Percentiles rank a stretch among this genome's conserved stretches.
phyloP scores from a whole-genome alignment of 2,888 invertebrate genomes.

The Apocheima hispidaria region DNA sequence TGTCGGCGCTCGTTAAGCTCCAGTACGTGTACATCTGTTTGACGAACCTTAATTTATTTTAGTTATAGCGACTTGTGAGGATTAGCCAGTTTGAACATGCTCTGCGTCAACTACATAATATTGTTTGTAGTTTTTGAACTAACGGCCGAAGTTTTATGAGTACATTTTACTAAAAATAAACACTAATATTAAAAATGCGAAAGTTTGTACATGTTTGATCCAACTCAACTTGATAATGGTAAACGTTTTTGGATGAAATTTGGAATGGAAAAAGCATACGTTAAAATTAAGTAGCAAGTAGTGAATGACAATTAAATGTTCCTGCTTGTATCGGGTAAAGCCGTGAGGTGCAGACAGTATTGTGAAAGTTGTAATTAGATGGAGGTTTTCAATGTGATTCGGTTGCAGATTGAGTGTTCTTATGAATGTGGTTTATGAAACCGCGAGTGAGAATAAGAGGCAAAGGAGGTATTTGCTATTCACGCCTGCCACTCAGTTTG shows the following conservation, averaged over 20 bases:
- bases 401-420: slow-evolving; percentile 52
- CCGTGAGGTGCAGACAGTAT: no score
- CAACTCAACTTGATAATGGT: no score
- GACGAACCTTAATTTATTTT: slow-evolving; percentile 46
- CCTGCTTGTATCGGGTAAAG: no score
- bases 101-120: slow-evolving; percentile 29
- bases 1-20: slow-evolving; percentile 43
- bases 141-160: background rate
- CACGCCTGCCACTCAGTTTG: slow-evolving; percentile 72
- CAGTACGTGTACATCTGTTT: slow-evolving; percentile 33
- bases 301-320: no score
- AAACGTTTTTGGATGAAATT: no score
- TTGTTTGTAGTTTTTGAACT: slow-evolving; percentile 22
- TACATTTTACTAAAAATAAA: no score
- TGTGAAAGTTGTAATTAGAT: no score
- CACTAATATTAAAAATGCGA: no score
- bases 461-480: slow-evolving; percentile 72
- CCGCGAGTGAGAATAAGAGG: slow-evolving; percentile 52
- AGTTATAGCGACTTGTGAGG: slow-evolving; percentile 33
- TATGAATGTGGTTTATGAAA: slow-evolving; percentile 47
- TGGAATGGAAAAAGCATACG: no score
- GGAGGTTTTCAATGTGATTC: background rate
- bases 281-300: no score
- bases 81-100: slow-evolving; percentile 36
- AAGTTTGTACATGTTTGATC: no score